These are phyloP conservation scores for Brachionus angularis DNA, from an alignment of 1,140 invertebrate species.

Conservation along the genomic window DNA sequence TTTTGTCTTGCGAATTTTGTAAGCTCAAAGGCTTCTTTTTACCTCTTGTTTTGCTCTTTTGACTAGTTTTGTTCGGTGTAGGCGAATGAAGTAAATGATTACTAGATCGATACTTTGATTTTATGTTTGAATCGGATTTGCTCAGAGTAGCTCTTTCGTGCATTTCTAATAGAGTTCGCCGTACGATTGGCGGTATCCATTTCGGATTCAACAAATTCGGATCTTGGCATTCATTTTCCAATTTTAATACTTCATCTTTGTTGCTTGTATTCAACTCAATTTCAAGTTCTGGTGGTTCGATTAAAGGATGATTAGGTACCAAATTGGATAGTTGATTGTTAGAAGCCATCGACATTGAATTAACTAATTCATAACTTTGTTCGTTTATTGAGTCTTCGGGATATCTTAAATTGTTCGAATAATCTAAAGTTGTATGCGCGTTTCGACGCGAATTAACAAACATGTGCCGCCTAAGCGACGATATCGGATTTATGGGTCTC, in stretches of 20 bases:
- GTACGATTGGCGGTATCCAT: conserved; percentile 24
- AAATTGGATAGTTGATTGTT: background rate
- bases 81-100: conserved; percentile 30
- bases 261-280: background rate
- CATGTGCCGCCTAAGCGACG: conserved; percentile 33
- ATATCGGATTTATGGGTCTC: conserved; percentile 36
- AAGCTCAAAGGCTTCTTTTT: conserved; percentile 36
- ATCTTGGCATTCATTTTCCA: background rate
- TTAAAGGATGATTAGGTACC: too few relatives aligned
- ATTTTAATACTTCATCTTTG: background rate
- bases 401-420: background rate
- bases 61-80: background rate
- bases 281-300: background rate
- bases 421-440: conserved; percentile 25
- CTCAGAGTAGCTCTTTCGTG: conserved; percentile 33
- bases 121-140: conserved; percentile 32
- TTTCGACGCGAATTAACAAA: conserved; percentile 33
- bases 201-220: conserved; percentile 34
- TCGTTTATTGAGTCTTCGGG: background rate
- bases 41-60: background rate
- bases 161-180: conserved; percentile 31
- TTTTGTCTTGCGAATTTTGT: conserved; percentile 41
- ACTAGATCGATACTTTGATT: conserved; percentile 29
- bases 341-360: conserved; percentile 30
- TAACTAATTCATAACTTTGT: background rate